A percentile compares a stretch with the other conserved stretches of the same genome.
Conservation (phyloP, 2,113 vertebrate species). For the Paratilapia polleni region DNA sequence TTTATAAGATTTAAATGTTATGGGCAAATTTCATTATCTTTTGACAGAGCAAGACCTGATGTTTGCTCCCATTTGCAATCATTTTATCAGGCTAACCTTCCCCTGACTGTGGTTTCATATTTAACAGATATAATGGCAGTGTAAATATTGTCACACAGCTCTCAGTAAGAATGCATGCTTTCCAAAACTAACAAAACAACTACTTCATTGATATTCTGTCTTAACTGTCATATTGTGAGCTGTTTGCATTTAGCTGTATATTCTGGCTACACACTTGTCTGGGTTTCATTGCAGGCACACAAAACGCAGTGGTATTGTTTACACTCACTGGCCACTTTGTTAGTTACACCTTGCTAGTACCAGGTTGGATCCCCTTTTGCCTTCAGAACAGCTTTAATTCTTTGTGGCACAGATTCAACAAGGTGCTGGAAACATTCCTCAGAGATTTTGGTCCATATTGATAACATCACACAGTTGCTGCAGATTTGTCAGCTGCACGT, state of each 20-base stretch:
- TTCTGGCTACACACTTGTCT: not conserved
- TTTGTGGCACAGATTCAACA: too few relatives aligned
- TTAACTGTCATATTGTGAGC: not conserved
- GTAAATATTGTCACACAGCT: not conserved
- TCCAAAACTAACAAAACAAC: not conserved
- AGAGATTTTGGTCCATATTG: too few relatives aligned
- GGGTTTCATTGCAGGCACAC: not conserved
- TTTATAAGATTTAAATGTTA: too few relatives aligned
- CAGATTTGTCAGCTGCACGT: too few relatives aligned
- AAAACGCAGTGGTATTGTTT: slow-evolving; percentile 7
- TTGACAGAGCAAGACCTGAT: too few relatives aligned
- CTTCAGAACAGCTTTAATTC: not conserved
- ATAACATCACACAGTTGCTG: too few relatives aligned
- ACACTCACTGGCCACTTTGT: not conserved
- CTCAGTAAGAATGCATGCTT: not conserved
- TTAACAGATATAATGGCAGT: not conserved
- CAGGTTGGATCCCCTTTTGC: not conserved
- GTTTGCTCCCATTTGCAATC: too few relatives aligned
- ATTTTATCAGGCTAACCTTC: too few relatives aligned
- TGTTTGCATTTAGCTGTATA: not conserved
- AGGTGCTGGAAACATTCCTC: too few relatives aligned
- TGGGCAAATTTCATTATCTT: too few relatives aligned
- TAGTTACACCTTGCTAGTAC: not conserved
- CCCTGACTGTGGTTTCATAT: not conserved
- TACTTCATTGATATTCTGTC: not conserved